These are phyloP conservation scores for Caenorhabditis sp. DNA, from an alignment of 2,888 invertebrate species.

Conservation along the genomic window DNA sequence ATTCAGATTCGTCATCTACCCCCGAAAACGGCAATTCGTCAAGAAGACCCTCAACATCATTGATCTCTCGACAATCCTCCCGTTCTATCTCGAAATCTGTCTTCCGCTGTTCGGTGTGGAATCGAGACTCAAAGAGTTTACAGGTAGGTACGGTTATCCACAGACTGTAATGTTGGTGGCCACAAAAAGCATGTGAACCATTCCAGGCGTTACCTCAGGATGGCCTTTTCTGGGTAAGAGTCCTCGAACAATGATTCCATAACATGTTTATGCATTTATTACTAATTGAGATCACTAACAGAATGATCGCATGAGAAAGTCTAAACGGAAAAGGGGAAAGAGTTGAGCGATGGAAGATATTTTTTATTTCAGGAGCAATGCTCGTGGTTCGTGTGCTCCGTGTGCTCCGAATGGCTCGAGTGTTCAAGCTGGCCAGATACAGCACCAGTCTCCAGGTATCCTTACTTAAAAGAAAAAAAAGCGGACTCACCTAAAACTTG, in stretches of 20 bases:
- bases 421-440: constrained; percentile 78
- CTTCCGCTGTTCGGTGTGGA: constrained; percentile 72
- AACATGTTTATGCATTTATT: constrained; percentile 12
- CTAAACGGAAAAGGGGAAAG: neutral
- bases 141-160: too few species aligned
- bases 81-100: constrained; percentile 77
- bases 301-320: constrained; percentile 19
- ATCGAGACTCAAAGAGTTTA: constrained; percentile 74
- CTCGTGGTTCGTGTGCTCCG: constrained; percentile 77
- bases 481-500: neutral
- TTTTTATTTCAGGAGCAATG: constrained; percentile 74
- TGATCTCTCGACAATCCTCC: constrained; percentile 77
- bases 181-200: constrained; percentile 25
- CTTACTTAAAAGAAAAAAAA: too few species aligned
- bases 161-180: too few species aligned
- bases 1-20: constrained; percentile 71
- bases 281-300: constrained; percentile 37
- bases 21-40: constrained; percentile 69
- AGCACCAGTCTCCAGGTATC: constrained; percentile 74
- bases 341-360: too few species aligned
- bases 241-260: constrained; percentile 5
- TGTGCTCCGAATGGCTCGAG: constrained; percentile 77
- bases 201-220: constrained; percentile 43
- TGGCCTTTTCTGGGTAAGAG: constrained; percentile 50
- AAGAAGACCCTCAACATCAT: constrained; percentile 75